Evolutionary conservation across 2,113 vertebrate genomes (phyloP).

Genomic region (Picathartes gymnocephalus): DNA sequence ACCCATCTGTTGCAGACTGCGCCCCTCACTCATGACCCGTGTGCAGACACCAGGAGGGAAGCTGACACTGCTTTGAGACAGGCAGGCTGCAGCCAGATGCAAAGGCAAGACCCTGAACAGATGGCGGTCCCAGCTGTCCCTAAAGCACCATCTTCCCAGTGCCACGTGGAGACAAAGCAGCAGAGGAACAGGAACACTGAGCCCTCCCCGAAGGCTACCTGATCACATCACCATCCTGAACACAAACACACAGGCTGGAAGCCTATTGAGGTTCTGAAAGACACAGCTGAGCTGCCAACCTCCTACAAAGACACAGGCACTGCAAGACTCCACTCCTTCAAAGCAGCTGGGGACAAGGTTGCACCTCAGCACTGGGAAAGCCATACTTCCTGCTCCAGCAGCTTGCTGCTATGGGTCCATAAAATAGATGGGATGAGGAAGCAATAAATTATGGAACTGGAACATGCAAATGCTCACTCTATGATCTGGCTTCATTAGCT

Average conservation of each 20-base stretch:
- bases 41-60: neutral
- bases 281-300: neutral
- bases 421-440: neutral
- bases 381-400: neutral
- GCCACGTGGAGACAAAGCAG: neutral
- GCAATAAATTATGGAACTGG: neutral
- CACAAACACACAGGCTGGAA: neutral
- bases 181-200: neutral
- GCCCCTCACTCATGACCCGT: neutral
- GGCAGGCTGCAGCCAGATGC: neutral
- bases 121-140: neutral
- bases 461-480: neutral
- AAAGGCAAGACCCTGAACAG: neutral
- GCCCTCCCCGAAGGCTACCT: neutral
- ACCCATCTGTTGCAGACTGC: neutral
- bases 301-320: neutral
- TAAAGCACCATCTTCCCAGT: neutral
- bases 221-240: neutral
- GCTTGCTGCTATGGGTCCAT: neutral
- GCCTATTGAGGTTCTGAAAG: neutral
- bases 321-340: conserved; percentile 45
- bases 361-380: neutral
- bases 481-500: neutral
- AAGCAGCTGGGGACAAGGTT: neutral
- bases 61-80: neutral